Evolutionary conservation across 2,113 vertebrate genomes (phyloP).

Genomic region (Oriolus oriolus): DNA sequence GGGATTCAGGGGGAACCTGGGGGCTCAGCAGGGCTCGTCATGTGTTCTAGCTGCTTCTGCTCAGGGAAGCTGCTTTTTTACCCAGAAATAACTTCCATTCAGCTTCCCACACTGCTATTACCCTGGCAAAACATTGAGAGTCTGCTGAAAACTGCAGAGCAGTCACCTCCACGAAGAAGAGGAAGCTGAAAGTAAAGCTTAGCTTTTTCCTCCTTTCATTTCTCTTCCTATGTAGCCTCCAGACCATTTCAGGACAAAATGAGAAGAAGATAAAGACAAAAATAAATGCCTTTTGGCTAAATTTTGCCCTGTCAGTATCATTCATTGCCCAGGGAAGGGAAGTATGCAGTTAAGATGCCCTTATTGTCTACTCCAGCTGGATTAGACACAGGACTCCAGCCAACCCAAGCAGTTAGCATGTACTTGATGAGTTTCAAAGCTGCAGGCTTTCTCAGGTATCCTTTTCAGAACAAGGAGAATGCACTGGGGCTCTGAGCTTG

Average conservation of each 20-base stretch:
- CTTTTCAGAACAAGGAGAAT: neutral
- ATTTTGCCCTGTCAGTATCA: accelerated
- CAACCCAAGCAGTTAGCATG: neutral
- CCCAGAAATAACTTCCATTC: neutral
- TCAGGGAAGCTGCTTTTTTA: neutral
- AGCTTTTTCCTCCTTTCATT: neutral
- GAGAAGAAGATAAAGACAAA: neutral
- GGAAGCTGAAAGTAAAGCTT: neutral
- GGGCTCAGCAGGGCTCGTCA: neutral
- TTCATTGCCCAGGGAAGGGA: neutral
- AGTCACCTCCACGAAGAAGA: neutral
- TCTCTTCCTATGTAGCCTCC: neutral
- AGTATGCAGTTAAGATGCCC: neutral
- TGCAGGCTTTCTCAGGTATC: neutral
- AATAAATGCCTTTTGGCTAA: neutral
- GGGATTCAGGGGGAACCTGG: neutral
- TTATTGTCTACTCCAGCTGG: neutral
- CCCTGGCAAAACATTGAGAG: neutral
- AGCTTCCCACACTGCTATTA: neutral
- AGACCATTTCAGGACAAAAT: neutral
- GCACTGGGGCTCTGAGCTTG: neutral
- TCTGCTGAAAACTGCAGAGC: neutral
- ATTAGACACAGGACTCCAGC: neutral
- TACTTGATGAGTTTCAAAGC: neutral
- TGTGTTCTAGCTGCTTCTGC: neutral